Percentiles rank a stretch among this genome's conserved stretches.
Conservation (phyloP, 2,888 invertebrate genomes). For the Aproaerema taeniolella region DNA sequence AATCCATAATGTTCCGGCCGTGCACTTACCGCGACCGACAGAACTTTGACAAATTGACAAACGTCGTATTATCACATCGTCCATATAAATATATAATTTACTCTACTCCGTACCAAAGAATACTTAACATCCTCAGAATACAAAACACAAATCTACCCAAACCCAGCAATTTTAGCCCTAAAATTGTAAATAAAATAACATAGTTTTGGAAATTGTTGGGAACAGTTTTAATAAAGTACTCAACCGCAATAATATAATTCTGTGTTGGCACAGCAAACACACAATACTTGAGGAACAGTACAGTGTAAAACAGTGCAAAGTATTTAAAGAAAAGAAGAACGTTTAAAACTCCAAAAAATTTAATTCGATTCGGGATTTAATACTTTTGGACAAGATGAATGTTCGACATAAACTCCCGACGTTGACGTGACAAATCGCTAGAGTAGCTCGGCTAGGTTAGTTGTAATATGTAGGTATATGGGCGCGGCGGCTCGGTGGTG, state of each 20-base stretch:
- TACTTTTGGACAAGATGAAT: conserved; percentile 25
- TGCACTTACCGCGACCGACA: conserved; percentile 24
- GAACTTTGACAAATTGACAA: too few species aligned
- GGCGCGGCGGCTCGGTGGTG: conserved; percentile 1
- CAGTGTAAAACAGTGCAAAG: too few species aligned
- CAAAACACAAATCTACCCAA: too few species aligned
- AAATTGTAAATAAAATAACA: too few species aligned
- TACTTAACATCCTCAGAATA: too few species aligned
- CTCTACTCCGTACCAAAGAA: too few species aligned
- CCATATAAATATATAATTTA: too few species aligned
- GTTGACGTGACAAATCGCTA: conserved; percentile 56
- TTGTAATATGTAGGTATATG: too few species aligned
- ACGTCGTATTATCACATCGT: too few species aligned
- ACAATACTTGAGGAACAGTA: too few species aligned
- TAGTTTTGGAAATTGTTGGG: background rate
- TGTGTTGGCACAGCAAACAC: conserved; percentile 19
- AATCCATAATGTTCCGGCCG: conserved; percentile 34
- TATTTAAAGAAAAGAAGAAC: conserved; percentile 3
- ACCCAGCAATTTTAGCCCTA: too few species aligned
- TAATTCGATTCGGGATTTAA: conserved; percentile 18
- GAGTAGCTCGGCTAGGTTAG: conserved; percentile 34
- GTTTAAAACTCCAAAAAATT: conserved; percentile 4
- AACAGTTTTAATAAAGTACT: conserved; percentile 4
- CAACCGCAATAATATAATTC: background rate
- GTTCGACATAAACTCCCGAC: conserved; percentile 34